phyloP scores from a whole-genome alignment of 2,888 invertebrate genomes.

The Andrena flavipes region DNA sequence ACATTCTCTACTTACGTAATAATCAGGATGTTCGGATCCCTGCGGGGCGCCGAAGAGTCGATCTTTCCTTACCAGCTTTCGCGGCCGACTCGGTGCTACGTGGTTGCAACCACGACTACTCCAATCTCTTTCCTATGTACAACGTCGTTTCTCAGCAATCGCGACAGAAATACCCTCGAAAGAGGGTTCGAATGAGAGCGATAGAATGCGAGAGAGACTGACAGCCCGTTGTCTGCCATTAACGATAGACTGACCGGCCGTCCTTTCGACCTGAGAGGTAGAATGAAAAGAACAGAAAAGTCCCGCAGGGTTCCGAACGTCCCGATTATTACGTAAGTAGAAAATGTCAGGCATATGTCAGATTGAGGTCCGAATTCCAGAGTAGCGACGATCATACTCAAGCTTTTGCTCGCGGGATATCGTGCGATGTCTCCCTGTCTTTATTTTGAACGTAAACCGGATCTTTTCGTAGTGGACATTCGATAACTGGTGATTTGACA shows the following conservation, averaged over 20 bases:
- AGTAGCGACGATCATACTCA: background rate
- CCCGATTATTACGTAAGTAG: slow-evolving; percentile 25
- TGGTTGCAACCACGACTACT: background rate
- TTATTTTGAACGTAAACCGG: background rate
- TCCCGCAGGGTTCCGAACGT: background rate
- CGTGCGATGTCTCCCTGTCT: background rate
- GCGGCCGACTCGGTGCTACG: background rate
- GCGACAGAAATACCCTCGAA: slow-evolving; percentile 9
- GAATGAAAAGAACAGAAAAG: slow-evolving; percentile 2
- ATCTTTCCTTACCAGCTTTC: slow-evolving; percentile 28
- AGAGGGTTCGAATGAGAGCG: background rate
- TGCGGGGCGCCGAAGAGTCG: slow-evolving; percentile 4
- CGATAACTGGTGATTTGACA: background rate
- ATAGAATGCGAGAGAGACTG: slow-evolving; percentile 17
- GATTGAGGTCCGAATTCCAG: slow-evolving; percentile 17
- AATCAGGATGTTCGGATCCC: background rate
- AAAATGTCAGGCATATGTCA: slow-evolving; percentile 43
- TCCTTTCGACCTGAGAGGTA: slow-evolving; percentile 57
- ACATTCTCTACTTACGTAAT: slow-evolving; percentile 40
- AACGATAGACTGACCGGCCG: slow-evolving; percentile 76
- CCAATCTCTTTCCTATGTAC: slow-evolving; percentile 34
- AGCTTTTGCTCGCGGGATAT: background rate
- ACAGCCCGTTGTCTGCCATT: slow-evolving; percentile 65
- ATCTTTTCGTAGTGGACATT: background rate
- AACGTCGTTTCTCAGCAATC: background rate